phyloP scores from a whole-genome alignment of 2,113 vertebrate genomes.

The Sphyrna mokarran region DNA sequence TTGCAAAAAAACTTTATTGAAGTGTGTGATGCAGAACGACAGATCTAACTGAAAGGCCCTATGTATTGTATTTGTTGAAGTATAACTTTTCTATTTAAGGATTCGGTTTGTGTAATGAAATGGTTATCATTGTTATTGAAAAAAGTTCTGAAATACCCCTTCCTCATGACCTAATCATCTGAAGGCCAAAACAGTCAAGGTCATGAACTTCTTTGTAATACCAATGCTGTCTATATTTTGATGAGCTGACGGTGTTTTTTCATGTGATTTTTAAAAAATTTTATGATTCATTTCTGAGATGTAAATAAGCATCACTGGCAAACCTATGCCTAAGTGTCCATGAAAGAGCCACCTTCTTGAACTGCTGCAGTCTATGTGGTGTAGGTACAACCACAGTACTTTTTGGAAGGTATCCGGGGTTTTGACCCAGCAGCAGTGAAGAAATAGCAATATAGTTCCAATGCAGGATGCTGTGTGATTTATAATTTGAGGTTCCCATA shows the following conservation, averaged over 20 bases:
- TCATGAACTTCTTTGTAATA: background rate
- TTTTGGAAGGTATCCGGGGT: background rate
- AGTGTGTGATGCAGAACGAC: background rate
- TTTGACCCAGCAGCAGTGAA: background rate
- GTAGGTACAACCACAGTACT: background rate
- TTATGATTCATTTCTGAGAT: background rate
- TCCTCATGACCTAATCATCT: background rate
- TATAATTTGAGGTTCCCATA: too few species aligned
- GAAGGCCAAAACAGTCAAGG: background rate
- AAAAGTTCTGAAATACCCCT: background rate
- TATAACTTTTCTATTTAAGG: background rate
- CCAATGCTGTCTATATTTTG: background rate
- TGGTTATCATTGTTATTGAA: background rate
- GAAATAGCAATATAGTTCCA: too few species aligned
- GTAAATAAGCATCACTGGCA: background rate
- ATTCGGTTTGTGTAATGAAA: background rate
- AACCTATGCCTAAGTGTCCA: background rate
- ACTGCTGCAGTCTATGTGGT: background rate
- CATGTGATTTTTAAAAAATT: background rate
- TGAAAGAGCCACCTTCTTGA: background rate
- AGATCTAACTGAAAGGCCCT: background rate
- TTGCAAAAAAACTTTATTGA: background rate
- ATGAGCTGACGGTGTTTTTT: background rate
- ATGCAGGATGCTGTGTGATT: too few species aligned
- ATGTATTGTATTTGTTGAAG: background rate